Base-by-base conservation (phyloP, 2,113 vertebrate species). In the Alosa alosa region DNA sequence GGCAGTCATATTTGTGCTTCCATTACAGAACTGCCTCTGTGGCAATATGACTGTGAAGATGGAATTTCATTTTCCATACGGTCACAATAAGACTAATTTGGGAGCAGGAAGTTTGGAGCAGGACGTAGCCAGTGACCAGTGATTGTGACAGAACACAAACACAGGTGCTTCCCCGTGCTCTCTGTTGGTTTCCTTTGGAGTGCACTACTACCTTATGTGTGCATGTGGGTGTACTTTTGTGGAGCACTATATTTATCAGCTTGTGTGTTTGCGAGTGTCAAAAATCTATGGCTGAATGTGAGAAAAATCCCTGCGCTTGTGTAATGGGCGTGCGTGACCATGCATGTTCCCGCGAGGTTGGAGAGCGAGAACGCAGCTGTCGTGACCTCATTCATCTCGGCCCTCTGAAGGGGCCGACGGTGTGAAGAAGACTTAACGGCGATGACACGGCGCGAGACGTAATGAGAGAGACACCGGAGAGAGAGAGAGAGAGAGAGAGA, bases 81-180 rank as follows among this genome's bases (percentile, higher is more conserved):
- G 83, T 84, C 75, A 87, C 90, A 84, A 84, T 90, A 45, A 86
- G 52, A 25, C 25, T 84, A 57, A 83, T 78, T 64, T 81, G 72
- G 15, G 47, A 84, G 85, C 86, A 87, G 90, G 91, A 90, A 88
- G 55, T 72, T 60, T 88, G 86, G 68, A 82, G 89, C 92, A 93
- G 94, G 93, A 94, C 90, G 92, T 90, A 46, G 90, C 87, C 86
- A 89, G 90, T 90, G 60, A 83, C 60, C 89, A 82, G 47, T 82
- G 93, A 94, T 93, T 92, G 91, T 88, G 85, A 83, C 85, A 72
- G 82, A 84, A 90, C 88, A 93, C 92, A 94, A 94, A 94, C 91
- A 92, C 95, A 95, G 94, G 94, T 95, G 94, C 90, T 94, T 95
- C 94, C 94, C 88, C 25, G 81, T 86, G 25, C 20, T 13, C 86